Percentiles rank a stretch among this genome's conserved stretches.
Conservation (phyloP, 2,888 invertebrate genomes). For the Aphelenchoides bicaudatus region DNA sequence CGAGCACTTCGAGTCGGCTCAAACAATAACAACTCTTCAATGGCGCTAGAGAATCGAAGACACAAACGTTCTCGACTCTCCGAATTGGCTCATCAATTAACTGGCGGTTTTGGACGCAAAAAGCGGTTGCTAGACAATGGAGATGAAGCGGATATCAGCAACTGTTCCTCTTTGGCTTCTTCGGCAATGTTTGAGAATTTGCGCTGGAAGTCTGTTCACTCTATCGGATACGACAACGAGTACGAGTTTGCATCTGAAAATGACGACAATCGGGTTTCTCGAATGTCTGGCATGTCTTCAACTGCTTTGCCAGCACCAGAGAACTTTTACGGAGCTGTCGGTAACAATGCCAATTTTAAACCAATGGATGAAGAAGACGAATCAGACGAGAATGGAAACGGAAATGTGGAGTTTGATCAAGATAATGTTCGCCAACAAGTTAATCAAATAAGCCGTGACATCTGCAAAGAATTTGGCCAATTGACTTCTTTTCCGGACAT, state of each 20-base stretch:
- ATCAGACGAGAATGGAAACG: slow-evolving; percentile 27
- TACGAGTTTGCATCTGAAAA: slow-evolving; percentile 52
- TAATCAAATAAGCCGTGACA: slow-evolving; percentile 41
- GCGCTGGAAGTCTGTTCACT: slow-evolving; percentile 52
- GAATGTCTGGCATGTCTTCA: slow-evolving; percentile 8
- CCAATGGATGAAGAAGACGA: slow-evolving; percentile 37
- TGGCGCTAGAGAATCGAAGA: slow-evolving; percentile 12
- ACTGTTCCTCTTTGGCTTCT: slow-evolving; percentile 43
- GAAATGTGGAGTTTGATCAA: neutral
- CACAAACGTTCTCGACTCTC: slow-evolving; percentile 16
- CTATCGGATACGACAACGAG: slow-evolving; percentile 59
- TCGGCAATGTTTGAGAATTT: slow-evolving; percentile 39
- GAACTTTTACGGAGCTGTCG: slow-evolving; percentile 17
- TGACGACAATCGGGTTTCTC: slow-evolving; percentile 30
- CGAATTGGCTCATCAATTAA: slow-evolving; percentile 12
- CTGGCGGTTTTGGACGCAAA: slow-evolving; percentile 3
- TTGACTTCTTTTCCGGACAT: slow-evolving; percentile 54
- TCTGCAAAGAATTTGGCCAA: slow-evolving; percentile 55
- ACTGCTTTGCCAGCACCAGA: neutral
- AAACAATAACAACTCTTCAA: neutral
- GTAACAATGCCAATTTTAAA: slow-evolving; percentile 26
- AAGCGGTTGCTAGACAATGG: slow-evolving; percentile 20
- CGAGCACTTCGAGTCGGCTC: slow-evolving; percentile 24
- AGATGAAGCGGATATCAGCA: slow-evolving; percentile 42
- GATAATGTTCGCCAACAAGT: slow-evolving; percentile 20